Base-by-base conservation (phyloP, 2,888 invertebrate species). In the Hermaeophaga mercurialis region DNA sequence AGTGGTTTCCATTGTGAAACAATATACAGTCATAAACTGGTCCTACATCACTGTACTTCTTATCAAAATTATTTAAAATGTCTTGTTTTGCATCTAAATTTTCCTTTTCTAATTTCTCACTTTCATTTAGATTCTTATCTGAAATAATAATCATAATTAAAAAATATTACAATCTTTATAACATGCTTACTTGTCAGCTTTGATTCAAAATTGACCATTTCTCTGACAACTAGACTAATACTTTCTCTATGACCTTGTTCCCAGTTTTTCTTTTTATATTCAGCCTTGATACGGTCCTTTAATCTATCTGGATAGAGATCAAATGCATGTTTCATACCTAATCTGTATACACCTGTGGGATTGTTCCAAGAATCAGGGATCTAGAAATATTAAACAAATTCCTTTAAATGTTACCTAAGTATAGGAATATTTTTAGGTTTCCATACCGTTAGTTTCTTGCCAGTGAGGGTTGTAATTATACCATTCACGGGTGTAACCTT, bases 11-110 rank as follows among this genome's bases (percentile, higher is more conserved):
- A 79, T 97, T 95, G 72, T 94, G 85, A 78, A 94, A 98, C 19
- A 97, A 84, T 46, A 99, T 84, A 79, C 96, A 94, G 78, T 99
- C 99, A 75, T 90, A 95, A 3, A 91, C 86, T 1, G 94, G 94
- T 12, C 96, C 97, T 6, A 87, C 77, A 73, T 97, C 96, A 52
- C 79, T 81, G 75, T 88, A 94, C 73, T 94, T 92, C 75, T 96
- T 97, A 63, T 98, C 96, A 43, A 89, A 82, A 58, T 80, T 82
- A 66, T 85, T 89, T 55, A 98, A 80, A 56, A 90, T 82, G 68
- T 98, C 97, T 47, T 96, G 80, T 69, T 88, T 85, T 8, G 89
- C 86, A 70, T 96, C 95, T 11, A 94, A 77, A 73, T 99, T 94
- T 73, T 98, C 98, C 72, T 93, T 93, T 39, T 83, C 80, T 18